Percentiles rank a stretch among this genome's conserved stretches.
Evolutionary conservation across 2,888 invertebrate genomes (phyloP).

Genomic region (Autographa gamma): DNA sequence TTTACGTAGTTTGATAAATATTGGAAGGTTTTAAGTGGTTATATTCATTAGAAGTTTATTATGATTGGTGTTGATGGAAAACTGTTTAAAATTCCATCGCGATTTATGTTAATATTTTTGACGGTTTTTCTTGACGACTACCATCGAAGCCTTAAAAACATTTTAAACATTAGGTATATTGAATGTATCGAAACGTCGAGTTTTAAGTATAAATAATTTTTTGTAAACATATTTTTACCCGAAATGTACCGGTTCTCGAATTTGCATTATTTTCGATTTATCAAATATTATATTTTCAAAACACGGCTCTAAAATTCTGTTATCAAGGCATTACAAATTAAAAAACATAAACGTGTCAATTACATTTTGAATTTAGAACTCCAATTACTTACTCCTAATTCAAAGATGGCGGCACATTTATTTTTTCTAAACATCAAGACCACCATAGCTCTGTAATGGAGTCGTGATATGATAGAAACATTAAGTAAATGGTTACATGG

Average conservation of each 20-base stretch:
- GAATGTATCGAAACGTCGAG: too few relatives aligned
- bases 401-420: constrained; percentile 1
- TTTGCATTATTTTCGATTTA: too few relatives aligned
- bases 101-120: neutral
- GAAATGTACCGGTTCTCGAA: too few relatives aligned
- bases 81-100: neutral
- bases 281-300: too few relatives aligned
- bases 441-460: constrained; percentile 57
- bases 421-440: constrained; percentile 47
- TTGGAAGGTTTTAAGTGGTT: constrained; percentile 26
- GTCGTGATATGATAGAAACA: constrained; percentile 69
- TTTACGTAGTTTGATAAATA: constrained; percentile 39
- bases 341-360: too few relatives aligned
- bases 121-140: too few relatives aligned
- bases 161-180: too few relatives aligned
- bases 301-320: too few relatives aligned
- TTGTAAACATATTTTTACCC: too few relatives aligned
- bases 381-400: constrained; percentile 1
- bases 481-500: constrained; percentile 66
- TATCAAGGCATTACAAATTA: too few relatives aligned
- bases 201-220: too few relatives aligned
- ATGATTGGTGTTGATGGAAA: neutral
- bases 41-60: neutral
- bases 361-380: neutral
- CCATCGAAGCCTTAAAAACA: too few relatives aligned